Evolutionary conservation across 1,140 invertebrate species (phyloP), one percentile per base, ranked within the genome.

Genomic region (Antheraea pernyi): DNA sequence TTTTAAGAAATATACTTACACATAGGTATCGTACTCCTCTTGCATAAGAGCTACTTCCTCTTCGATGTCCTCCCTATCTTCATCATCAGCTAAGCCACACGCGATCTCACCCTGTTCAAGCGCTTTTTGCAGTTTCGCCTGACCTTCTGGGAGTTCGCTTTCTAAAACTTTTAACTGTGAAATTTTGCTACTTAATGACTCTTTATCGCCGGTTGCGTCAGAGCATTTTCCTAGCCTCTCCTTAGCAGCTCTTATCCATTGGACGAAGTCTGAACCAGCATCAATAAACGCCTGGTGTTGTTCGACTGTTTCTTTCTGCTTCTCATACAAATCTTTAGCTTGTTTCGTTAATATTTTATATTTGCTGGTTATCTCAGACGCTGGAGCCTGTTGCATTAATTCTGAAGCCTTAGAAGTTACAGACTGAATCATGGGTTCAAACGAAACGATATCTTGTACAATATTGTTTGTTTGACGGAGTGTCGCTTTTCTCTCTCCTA

Each of bases 371-470:
- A 98, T 98, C 90, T 98, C 97, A 5, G 96, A 96, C 10, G 97
- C 96, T 7, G 97, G 97, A 62, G 95, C 96, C 64, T 96, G 96
- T 91, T 97, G 97, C 91, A 96, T 96, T 67, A 98, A 91, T 91
- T 98, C 97, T 78, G 97, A 97, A 67, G 97, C 97, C 93, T 98
- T 98, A 42, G 96, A 97, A 59, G 97, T 96, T 13, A 98, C 97
- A 42, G 97, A 98, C 85, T 98, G 97, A 76, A 98, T 98, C 97
- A 98, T 98, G 6, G 98, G 98, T 88, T 98, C 97, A 91, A 98
- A 98, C 18, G 97, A 97, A 67, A 98, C 97, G 79, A 98, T 98
- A 90, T 98, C 97, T 91, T 98, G 97, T 18, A 98, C 97, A 82
- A 98, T 98, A 87, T 97, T 98, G 85, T 97, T 97, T 18, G 97